These are phyloP conservation scores for Ispidina picta DNA, from an alignment of 2,797 vertebrate species.

Conservation along the genomic window DNA sequence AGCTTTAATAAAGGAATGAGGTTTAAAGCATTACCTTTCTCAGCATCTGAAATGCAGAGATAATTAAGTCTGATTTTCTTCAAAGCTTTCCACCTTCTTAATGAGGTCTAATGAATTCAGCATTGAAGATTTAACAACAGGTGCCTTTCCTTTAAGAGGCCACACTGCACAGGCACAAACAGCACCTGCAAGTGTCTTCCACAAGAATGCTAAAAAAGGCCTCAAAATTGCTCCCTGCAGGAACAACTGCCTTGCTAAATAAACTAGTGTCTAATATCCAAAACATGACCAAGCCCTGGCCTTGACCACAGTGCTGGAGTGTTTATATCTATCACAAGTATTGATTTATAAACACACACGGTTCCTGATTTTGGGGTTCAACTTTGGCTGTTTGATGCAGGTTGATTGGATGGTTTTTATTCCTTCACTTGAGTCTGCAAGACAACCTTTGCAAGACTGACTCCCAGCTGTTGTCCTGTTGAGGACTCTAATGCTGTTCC, in stretches of 20 bases:
- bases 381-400: not conserved
- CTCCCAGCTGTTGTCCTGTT: not conserved
- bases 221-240: not conserved
- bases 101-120: constrained; percentile 19
- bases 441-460: not conserved
- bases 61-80: constrained; percentile 25
- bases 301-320: rapidly evolving
- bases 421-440: not conserved
- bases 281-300: not conserved
- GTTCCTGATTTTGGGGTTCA: not conserved
- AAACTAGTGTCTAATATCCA: not conserved
- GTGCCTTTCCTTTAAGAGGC: not conserved
- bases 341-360: rapidly evolving
- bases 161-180: not conserved
- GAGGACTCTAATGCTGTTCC: not conserved
- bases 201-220: not conserved
- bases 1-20: not conserved
- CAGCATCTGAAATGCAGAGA: not conserved
- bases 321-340: not conserved
- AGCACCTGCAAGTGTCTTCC: not conserved
- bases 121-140: not conserved
- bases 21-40: not conserved
- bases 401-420: not conserved
- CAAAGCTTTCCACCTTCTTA: not conserved
- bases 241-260: not conserved